Percentiles rank a stretch among this genome's conserved stretches.
Evolutionary conservation across 2,888 invertebrate genomes (phyloP).

Genomic region (Zygogramma bicolorata): DNA sequence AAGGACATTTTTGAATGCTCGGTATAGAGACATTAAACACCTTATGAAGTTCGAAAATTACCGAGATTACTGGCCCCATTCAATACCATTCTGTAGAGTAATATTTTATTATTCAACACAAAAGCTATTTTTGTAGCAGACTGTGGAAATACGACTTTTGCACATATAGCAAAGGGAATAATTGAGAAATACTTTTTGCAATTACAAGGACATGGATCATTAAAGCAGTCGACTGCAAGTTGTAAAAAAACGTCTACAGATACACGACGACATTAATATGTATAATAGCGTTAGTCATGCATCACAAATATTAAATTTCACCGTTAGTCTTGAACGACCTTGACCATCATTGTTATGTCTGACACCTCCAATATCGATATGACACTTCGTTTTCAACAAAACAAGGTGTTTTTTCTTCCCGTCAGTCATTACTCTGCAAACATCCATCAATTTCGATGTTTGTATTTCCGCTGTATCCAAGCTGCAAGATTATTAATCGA

Average conservation of each 20-base stretch:
- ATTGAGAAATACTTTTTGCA: background rate
- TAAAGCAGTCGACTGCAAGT: background rate
- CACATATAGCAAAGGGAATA: too few species aligned
- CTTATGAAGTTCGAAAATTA: too few species aligned
- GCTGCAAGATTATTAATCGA: background rate
- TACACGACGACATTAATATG: background rate
- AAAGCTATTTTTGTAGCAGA: too few species aligned
- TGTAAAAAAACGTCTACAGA: background rate
- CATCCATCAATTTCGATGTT: background rate
- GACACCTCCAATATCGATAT: background rate
- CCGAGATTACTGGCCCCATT: too few species aligned
- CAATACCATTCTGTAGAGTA: too few species aligned
- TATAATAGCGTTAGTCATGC: background rate
- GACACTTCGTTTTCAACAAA: background rate
- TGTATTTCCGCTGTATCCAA: background rate
- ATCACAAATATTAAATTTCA: background rate
- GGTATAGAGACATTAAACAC: too few species aligned
- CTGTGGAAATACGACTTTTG: too few species aligned
- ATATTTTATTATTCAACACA: too few species aligned
- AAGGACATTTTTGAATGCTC: too few species aligned
- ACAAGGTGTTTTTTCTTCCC: background rate
- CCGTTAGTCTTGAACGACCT: background rate
- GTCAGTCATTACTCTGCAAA: background rate
- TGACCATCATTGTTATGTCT: background rate
- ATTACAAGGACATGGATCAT: background rate